These are phyloP conservation scores for Zaprionus ghesquierei DNA, from an alignment of 1,140 invertebrate species.

Conservation along the genomic window DNA sequence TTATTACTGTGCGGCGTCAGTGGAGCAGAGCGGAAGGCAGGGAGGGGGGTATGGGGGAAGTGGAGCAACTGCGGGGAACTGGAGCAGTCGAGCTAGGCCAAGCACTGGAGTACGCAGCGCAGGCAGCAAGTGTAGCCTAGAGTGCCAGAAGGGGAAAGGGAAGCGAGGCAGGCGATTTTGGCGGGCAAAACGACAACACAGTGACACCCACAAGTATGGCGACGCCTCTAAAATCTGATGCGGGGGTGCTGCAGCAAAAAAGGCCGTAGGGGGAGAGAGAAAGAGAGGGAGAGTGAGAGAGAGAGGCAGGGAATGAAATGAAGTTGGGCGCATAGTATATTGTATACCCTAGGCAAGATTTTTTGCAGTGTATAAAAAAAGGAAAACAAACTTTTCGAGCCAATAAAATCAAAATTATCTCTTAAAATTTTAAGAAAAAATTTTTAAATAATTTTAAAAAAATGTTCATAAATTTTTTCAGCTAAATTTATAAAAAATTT, in stretches of 20 bases:
- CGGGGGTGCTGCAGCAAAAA: conserved; percentile 26
- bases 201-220: conserved; percentile 41
- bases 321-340: no score
- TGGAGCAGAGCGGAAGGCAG: conserved; percentile 26
- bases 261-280: neutral
- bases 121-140: neutral
- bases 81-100: neutral
- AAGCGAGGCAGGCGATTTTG: conserved; percentile 44
- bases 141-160: conserved; percentile 17
- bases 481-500: no score
- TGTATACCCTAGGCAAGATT: no score
- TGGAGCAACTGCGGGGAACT: conserved; percentile 16
- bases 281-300: neutral
- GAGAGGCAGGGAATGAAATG: neutral
- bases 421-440: no score
- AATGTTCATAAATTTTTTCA: no score
- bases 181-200: conserved; percentile 56
- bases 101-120: conserved; percentile 24
- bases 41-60: conserved; percentile 2
- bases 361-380: no score
- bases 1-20: conserved; percentile 66
- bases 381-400: no score
- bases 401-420: no score
- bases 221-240: conserved; percentile 43
- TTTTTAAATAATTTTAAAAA: no score